Evolutionary conservation across 2,888 invertebrate genomes (phyloP).

Genomic region (Microchrysa polita): DNA sequence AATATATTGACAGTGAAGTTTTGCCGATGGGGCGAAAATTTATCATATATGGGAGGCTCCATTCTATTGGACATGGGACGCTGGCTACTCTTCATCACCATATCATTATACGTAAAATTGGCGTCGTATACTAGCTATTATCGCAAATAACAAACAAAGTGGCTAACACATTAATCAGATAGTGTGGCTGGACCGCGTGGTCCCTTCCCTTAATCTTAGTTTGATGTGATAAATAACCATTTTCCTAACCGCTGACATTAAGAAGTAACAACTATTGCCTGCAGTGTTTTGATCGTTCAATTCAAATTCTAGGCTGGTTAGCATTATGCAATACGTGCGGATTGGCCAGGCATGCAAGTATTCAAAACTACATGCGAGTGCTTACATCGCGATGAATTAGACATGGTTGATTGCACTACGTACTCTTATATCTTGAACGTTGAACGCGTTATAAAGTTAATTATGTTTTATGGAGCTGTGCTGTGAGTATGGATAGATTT

Average conservation of each 20-base stretch:
- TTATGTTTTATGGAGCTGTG: slow-evolving; percentile 19
- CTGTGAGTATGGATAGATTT: no score
- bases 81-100: background rate
- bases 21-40: no score
- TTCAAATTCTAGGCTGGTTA: background rate
- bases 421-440: slow-evolving; percentile 26
- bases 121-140: background rate
- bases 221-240: slow-evolving; percentile 32
- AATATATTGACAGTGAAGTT: no score
- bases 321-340: background rate
- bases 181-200: background rate
- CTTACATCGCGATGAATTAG: background rate
- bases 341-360: no score
- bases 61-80: background rate
- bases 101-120: background rate
- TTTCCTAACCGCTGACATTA: slow-evolving; percentile 28
- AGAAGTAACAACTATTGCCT: background rate
- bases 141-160: background rate
- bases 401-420: slow-evolving; percentile 8
- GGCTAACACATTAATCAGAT: no score
- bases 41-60: background rate
- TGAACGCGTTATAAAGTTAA: slow-evolving; percentile 35
- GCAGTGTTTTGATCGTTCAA: background rate
- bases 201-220: background rate
- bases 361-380: background rate